Base-by-base conservation (phyloP, 2,888 invertebrate genomes). In the Thecophora atra region DNA sequence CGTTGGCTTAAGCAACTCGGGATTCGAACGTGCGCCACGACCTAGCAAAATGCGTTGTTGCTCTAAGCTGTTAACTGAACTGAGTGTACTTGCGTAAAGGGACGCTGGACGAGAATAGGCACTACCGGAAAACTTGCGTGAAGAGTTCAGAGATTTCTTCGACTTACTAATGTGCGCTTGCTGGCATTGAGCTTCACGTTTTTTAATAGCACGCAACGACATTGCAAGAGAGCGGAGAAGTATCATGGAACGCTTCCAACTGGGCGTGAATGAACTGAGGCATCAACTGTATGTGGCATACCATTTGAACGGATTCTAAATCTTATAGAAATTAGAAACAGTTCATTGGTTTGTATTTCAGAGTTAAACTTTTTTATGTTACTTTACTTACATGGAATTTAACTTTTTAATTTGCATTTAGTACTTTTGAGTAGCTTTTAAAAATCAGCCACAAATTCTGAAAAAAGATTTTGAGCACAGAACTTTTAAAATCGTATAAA, bases 181-280 rank as follows among this genome's bases (percentile, higher is more conserved):
- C 52, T 74, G 75, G 56, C 71, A 76, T 56, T 73, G 78, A 72
- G 75, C 79, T 58, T 86, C 86, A n/a, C 85, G 85, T 78, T 86
- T 86, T 71, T 82, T 85, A 54, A 86, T 82, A 75, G 87, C 87
- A 67, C 87, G 84, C 72, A 86, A 79, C 80, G 86, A 86, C 86
- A 86, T 86, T 80, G 81, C 83, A 62, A 44, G 7, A 44, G 37
- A 26, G 60, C 19, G 24, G 3, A 51, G 51, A 21, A 15, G 37
- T 24, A 26, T 2, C 24, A 24, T 54, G 30, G 19, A 47, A 26
- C 28, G 21, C 17, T 42, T 44, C 26, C 19, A 69, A 47, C 60
- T 47, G 51, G 69, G 60, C 19, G 69, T 70, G 63, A 44, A 15
- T 63, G 21, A 6, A 28, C 11, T 17, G 62, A 24, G 30, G 30